Base-by-base conservation (phyloP, 2,888 invertebrate genomes). In the Lasioglossum pauxillum region DNA sequence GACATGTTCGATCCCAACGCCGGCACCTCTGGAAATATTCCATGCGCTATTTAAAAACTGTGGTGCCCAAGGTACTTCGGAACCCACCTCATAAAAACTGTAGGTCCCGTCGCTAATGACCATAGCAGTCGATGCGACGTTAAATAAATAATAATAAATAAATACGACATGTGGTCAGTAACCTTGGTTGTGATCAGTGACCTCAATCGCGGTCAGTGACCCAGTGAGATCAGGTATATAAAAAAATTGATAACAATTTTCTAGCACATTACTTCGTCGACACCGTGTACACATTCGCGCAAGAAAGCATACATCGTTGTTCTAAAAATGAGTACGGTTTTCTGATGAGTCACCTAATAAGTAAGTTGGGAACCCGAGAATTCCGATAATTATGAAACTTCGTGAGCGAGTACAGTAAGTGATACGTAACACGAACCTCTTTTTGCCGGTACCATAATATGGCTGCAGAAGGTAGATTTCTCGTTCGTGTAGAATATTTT, bases 351-450 rank as follows among this genome's bases (percentile, higher is more conserved):
- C 60, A 64, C 7, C 27, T 64, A 64, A 64, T 64, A 31, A 64
- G 60, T 14, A 64, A 16, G 27, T 64, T 64, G 27, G 60, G 60
- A 64, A 31, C 60, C 60, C 5, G 27, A 2, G 27, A 31, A 31
- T 31, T 64, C 31, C 31, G 60, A 2, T 27, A 27, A 31, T 64
- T 16, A 31, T 64, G 60, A 64, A 64, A 64, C 16, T 64, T 64
- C 60, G 60, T 31, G 60, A 27, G 27, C 31, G 27, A 31, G 60
- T 64, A 64, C 27, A 31, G 60, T 38, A 23, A 46, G 7, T 27
- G 60, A 64, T 64, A 64, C 31, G 60, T 31, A 64, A 64, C 60
- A 64, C 60, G 60, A 31, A 64, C 31, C 60, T 64, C 31, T 31
- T 31, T 64, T 31, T 64, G 16, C 16, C 60, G n/a, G 12, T 5